phyloP scores from a whole-genome alignment of 2,888 invertebrate genomes.

The Penaeus monodon region DNA sequence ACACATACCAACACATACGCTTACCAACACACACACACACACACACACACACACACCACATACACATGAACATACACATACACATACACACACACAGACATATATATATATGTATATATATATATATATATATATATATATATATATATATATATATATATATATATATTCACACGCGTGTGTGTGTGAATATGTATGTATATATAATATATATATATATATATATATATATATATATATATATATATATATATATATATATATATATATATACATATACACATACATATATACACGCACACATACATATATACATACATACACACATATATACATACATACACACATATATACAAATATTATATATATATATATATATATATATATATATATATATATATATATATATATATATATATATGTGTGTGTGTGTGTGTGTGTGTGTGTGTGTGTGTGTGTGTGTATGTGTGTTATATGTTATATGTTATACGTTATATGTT shows the following conservation, averaged over 20 bases:
- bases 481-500: no score
- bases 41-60: neutral
- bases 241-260: slow-evolving; percentile 7
- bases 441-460: neutral
- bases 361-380: no score
- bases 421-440: neutral
- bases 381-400: no score
- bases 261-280: neutral
- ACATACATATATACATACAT: slow-evolving; percentile 14
- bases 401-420: neutral
- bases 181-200: neutral
- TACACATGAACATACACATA: neutral
- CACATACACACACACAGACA: neutral
- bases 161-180: neutral
- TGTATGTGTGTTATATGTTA: neutral
- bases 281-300: slow-evolving; percentile 1
- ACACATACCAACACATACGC: neutral
- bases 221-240: slow-evolving; percentile 12
- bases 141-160: slow-evolving; percentile 11
- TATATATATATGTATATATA: slow-evolving; percentile 10
- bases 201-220: slow-evolving; percentile 9
- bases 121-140: neutral
- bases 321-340: neutral
- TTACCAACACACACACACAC: neutral
- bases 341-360: no score